Percentiles rank a stretch among this genome's conserved stretches.
These are phyloP conservation scores for Eucidaris tribuloides DNA, from an alignment of 35 echinoderm and acorn worm species.

Conservation along the genomic window DNA sequence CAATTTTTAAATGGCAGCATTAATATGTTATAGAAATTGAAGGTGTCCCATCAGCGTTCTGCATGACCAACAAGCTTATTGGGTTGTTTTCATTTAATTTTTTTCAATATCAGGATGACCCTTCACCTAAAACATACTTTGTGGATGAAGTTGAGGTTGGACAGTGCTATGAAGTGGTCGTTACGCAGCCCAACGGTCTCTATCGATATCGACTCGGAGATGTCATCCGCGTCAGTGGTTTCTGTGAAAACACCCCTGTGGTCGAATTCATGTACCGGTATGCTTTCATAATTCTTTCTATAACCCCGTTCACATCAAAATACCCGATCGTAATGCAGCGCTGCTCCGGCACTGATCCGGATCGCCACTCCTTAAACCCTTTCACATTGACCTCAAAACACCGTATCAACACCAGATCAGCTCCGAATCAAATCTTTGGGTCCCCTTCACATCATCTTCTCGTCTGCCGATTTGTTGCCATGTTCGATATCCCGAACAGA, in stretches of 20 bases:
- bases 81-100: neutral
- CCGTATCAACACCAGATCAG: no score
- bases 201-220: conserved; percentile 36
- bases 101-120: neutral
- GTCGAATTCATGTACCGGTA: conserved; percentile 31
- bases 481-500: no score
- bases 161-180: conserved; percentile 16
- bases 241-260: conserved; percentile 1
- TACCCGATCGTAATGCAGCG: no score
- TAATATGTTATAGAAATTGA: neutral
- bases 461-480: no score
- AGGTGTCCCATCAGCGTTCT: neutral
- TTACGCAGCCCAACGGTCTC: neutral
- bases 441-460: no score
- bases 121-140: conserved; percentile 12
- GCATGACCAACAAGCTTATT: neutral
- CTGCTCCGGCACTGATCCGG: no score
- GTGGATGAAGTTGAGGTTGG: conserved; percentile 7
- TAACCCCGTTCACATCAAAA: no score
- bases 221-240: conserved; percentile 11
- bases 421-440: no score
- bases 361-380: no score
- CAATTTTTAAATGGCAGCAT: neutral
- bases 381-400: no score
- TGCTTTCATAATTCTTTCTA: no score